Base-by-base conservation (phyloP, 2,797 vertebrate species). In the Pteronotus mesoamericanus region DNA sequence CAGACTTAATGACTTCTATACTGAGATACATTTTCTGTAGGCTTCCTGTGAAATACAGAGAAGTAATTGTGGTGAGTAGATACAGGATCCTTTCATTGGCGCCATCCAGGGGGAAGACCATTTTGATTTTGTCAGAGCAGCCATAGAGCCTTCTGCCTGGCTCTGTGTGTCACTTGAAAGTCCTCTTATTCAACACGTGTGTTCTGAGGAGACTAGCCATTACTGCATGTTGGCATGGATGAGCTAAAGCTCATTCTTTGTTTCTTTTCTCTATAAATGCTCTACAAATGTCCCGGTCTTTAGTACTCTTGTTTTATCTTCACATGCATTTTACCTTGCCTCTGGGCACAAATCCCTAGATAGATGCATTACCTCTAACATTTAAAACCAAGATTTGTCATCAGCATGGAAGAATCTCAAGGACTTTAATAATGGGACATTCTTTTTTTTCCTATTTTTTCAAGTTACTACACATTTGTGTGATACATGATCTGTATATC, bases 401-500 rank as follows among this genome's bases (percentile, higher is more conserved):
- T 92, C 29, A 55, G 37, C n/a, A 24, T 94, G 66, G 53, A 66
- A 92, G 53, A 89, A 87, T 96, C n/a, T 83, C 74, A 66, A 84
- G 82, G 39, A 84, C 21, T 92, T 86, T 66, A 86, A n/a, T 87
- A 74, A 90, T 64, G 79, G 85, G 61, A 91, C 48, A 66, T 66
- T 82, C 71, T 84, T 68, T 68, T 21, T 34, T 16, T 26, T 51
- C 12, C 29, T 64, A 15, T n/a, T 64, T 64, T 32, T 61, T 61
- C 61, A 61, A n/a, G 64, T n/a, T 68, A 68, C 64, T 68, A 68
- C 26, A 68, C n/a, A 37, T 68, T 68, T 68, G 64, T 68, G 18
- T 68, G 64, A 68, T 4, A 68, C n/a, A 68, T 10, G n/a, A 68
- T 19, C n/a, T 21, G 26, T 21, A 68, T 37, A 37, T 21, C 68